Evolutionary conservation across 2,888 invertebrate genomes (phyloP).

Genomic region (Scaptomyza caliginosa): DNA sequence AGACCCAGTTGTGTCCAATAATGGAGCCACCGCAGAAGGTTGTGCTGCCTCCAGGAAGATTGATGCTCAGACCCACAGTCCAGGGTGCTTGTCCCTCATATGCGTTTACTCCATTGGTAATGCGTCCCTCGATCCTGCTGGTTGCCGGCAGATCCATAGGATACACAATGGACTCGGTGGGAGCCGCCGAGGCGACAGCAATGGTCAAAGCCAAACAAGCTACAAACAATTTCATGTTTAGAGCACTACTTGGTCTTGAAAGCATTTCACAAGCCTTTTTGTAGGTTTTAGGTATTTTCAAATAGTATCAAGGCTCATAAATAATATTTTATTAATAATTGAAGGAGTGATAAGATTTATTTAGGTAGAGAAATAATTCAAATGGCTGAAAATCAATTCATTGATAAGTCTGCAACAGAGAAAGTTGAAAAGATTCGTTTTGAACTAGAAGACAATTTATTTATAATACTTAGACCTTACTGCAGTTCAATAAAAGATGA

Average conservation of each 20-base stretch:
- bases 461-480: too few species aligned
- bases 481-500: neutral
- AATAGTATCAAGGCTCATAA: too few species aligned
- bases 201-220: too few species aligned
- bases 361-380: too few species aligned
- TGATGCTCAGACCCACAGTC: slow-evolving; percentile 69
- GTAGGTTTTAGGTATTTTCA: too few species aligned
- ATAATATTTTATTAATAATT: too few species aligned
- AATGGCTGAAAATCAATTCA: neutral
- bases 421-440: neutral
- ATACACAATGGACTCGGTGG: too few species aligned
- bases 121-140: slow-evolving; percentile 61
- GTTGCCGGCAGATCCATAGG: too few species aligned
- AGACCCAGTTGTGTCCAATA: slow-evolving; percentile 66
- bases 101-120: slow-evolving; percentile 75
- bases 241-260: too few species aligned
- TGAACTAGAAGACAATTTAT: neutral
- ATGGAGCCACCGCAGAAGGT: slow-evolving; percentile 80
- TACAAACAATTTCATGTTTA: too few species aligned
- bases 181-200: too few species aligned
- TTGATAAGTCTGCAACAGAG: neutral
- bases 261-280: too few species aligned
- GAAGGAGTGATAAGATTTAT: neutral
- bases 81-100: slow-evolving; percentile 71
- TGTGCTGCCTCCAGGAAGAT: slow-evolving; percentile 73